Conservation (phyloP, 2,797 vertebrate species). For the Poecile montanus region DNA sequence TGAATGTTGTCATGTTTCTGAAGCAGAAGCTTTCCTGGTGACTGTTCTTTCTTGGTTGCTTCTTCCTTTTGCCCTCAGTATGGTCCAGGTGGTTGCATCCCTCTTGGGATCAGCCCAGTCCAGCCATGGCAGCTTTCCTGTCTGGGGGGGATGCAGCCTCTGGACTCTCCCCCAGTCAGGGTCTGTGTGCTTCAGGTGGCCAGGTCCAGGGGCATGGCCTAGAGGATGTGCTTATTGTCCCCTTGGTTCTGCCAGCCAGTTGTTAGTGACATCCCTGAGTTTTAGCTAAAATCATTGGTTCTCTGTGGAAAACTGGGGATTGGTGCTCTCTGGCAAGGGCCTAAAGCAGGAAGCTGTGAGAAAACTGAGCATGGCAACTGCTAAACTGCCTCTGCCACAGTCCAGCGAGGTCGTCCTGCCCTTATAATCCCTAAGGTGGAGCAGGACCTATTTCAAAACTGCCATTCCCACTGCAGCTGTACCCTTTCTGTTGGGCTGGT, state of each 20-base stretch:
- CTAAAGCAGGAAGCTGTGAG: neutral
- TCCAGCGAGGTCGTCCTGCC: neutral
- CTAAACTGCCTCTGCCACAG: neutral
- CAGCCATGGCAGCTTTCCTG: fast-evolving
- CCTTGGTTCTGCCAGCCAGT: neutral
- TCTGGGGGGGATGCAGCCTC: fast-evolving
- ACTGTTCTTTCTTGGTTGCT: fast-evolving
- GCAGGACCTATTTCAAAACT: neutral
- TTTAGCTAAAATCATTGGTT: neutral
- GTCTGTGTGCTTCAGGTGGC: neutral
- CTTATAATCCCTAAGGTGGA: neutral
- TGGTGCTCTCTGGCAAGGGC: neutral
- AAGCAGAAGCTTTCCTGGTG: neutral
- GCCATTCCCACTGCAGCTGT: neutral
- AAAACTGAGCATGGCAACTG: neutral
- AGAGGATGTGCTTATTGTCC: neutral
- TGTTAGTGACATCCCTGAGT: neutral
- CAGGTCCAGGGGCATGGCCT: fast-evolving
- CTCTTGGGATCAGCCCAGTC: fast-evolving
- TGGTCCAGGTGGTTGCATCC: neutral
- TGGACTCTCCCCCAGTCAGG: neutral
- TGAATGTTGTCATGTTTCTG: neutral
- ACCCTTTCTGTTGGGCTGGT: neutral
- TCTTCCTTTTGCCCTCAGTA: neutral
- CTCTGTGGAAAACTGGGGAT: neutral